phyloP scores from a whole-genome alignment of 2,113 vertebrate genomes.

The Hippoglossus stenolepis region DNA sequence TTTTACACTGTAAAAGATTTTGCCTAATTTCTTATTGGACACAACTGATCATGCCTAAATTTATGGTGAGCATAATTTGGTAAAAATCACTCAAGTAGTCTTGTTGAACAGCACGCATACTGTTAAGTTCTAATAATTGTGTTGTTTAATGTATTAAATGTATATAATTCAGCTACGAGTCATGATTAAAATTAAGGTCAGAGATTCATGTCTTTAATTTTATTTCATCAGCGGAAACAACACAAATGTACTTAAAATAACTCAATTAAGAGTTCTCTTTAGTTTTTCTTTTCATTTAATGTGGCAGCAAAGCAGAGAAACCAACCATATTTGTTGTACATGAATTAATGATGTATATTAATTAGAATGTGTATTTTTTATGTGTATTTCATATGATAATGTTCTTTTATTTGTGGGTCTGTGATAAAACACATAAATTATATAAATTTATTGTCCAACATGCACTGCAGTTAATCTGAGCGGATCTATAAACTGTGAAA shows the following conservation, averaged over 20 bases:
- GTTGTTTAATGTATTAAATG: background rate
- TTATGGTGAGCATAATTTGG: background rate
- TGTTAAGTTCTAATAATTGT: background rate
- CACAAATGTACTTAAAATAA: background rate
- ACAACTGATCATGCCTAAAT: background rate
- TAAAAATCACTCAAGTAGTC: background rate
- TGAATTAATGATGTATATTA: background rate
- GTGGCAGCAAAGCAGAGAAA: background rate
- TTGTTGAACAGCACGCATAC: background rate
- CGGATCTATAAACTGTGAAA: conserved; percentile 5
- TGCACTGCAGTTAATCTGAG: background rate
- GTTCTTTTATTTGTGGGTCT: background rate
- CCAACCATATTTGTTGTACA: background rate
- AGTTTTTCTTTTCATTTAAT: background rate
- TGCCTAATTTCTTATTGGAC: background rate
- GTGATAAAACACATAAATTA: background rate
- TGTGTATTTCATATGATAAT: background rate
- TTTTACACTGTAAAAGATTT: background rate
- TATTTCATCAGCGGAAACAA: conserved; percentile 11
- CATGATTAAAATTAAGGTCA: conserved; percentile 2
- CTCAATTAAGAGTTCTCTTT: background rate
- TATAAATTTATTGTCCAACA: background rate
- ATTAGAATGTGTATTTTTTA: background rate
- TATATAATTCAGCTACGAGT: background rate
- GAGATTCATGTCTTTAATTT: background rate